Base-by-base conservation (phyloP, 2,113 vertebrate species). In the Vidua macroura region DNA sequence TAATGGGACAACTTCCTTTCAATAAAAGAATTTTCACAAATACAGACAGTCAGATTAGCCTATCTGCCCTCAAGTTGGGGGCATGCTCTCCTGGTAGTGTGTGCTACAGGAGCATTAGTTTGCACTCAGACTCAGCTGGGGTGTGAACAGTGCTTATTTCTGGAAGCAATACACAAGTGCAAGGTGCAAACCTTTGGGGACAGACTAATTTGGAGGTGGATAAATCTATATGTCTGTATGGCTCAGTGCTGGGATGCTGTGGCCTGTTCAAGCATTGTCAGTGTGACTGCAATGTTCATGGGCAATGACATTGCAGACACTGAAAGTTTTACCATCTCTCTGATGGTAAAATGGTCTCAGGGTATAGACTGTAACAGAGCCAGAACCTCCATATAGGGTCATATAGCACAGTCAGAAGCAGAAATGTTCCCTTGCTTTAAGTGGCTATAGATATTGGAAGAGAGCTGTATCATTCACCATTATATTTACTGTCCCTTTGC, bases 11-110 rank as follows among this genome's bases (percentile, higher is more conserved):
- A 41, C 25, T 22, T 82, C 11, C 33, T 83, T 91, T 64, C 20
- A 72, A 44, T 23, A 58, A 24, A 30, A 62, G 16, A 72, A 41
- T 64, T 72, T n/a, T 79, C 24, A 8, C 5, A 35, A 25, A 18
- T 20, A 15, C 0, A 1, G 16, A 15, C 3, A 4, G 19, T n/a
- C 46, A 66, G 22, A n/a, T 66, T 21, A 69, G 13, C 11, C 44
- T 59, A 6, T 10, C 31, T 76, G 28, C 12, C 5, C 51, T 81
- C 3, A 1, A n/a, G 4, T 0, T 59, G 22, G 46, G 21, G 20
- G 7, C 15, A 4, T 5, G 15, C 0, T 92, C 1, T 77, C 25
- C 31, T 58, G 14, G 20, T 19, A 48, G 4, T 46, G 17, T 67
- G 30, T 51, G 15, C 18, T 62, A 25, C 21, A 28, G 33, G 44